Evolutionary conservation across 2,797 vertebrate species (phyloP).

Genomic region (Calcarius lapponicus): DNA sequence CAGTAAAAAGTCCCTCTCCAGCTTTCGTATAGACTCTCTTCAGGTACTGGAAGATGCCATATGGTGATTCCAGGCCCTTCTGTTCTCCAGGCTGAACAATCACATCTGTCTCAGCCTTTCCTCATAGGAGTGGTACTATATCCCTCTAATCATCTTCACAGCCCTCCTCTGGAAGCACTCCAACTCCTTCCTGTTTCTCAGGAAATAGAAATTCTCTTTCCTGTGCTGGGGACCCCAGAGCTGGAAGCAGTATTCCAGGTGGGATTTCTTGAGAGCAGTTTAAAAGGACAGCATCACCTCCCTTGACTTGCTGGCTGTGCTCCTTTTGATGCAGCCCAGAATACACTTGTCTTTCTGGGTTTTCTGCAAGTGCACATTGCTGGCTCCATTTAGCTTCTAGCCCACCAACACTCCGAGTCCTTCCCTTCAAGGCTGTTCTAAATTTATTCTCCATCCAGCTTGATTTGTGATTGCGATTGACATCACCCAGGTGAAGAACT

Average conservation of each 20-base stretch:
- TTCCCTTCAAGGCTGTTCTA: not conserved
- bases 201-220: not conserved
- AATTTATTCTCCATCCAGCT: not conserved
- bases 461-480: not conserved
- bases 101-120: not conserved
- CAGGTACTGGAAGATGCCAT: not conserved
- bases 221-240: not conserved
- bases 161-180: not conserved
- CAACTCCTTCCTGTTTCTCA: not conserved
- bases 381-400: not conserved
- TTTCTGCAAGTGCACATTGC: not conserved
- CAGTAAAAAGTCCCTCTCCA: not conserved
- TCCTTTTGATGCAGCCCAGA: not conserved
- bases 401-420: too few species aligned
- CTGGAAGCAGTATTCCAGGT: not conserved
- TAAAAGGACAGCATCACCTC: not conserved
- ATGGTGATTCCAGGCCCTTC: not conserved
- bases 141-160: not conserved
- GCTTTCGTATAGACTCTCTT: not conserved
- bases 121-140: not conserved
- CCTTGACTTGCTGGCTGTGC: rapidly evolving
- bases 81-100: not conserved
- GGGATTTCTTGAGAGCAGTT: rapidly evolving
- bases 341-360: not conserved
- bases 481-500: not conserved